A percentile compares a stretch with the other conserved stretches of the same genome.
Evolutionary conservation across 2,888 invertebrate species (phyloP).

Genomic region (Dicycla oo): DNA sequence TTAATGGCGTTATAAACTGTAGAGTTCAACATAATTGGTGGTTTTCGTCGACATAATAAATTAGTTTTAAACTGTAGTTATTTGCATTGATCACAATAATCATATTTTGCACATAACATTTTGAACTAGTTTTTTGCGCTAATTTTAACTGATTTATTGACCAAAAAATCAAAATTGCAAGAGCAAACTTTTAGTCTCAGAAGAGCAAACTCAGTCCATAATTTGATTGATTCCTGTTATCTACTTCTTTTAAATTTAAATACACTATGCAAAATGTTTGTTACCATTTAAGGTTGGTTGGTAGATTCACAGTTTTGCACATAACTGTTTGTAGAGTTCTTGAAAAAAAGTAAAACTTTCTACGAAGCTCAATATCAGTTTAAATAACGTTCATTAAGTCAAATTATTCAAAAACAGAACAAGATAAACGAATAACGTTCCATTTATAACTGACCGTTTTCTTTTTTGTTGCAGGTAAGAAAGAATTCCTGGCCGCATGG

Average conservation of each 20-base stretch:
- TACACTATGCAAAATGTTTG: not conserved
- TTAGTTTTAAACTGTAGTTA: conserved; percentile 35
- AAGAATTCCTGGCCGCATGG: conserved; percentile 65
- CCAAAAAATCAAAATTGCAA: not conserved
- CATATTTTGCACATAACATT: conserved; percentile 19
- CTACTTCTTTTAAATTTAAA: not conserved
- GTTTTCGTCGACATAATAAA: conserved; percentile 41
- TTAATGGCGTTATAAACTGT: conserved; percentile 55
- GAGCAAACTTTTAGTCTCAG: not conserved
- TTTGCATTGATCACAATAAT: conserved; percentile 50
- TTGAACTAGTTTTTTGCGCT: not conserved
- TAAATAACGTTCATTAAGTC: conserved; percentile 25
- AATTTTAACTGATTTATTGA: conserved; percentile 13
- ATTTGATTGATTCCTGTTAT: not conserved
- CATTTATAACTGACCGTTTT: conserved; percentile 60
- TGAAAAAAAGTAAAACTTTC: conserved; percentile 22
- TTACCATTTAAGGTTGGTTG: not conserved
- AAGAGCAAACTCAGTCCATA: not conserved
- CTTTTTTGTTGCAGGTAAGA: conserved; percentile 87
- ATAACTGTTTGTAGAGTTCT: not conserved
- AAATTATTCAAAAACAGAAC: conserved; percentile 55
- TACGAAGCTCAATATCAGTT: conserved; percentile 12
- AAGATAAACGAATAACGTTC: conserved; percentile 49
- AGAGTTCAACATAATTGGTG: conserved; percentile 47
- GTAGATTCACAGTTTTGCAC: not conserved